A percentile compares a stretch with the other conserved stretches of the same genome.
Conservation (phyloP, 1,140 invertebrate genomes). For the Trichonephila clavipes region DNA sequence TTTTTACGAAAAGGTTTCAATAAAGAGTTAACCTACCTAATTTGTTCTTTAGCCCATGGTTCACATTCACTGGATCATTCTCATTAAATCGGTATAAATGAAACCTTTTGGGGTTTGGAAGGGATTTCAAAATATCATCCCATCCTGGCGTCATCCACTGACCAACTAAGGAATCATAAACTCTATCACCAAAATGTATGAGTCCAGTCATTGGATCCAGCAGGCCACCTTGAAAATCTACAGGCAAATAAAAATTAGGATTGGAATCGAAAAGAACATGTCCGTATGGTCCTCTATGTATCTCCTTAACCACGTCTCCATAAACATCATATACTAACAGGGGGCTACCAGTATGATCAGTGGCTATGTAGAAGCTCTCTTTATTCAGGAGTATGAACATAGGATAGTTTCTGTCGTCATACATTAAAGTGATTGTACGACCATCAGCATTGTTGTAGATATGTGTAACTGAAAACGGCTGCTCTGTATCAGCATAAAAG, state of each 20-base stretch:
- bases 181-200: constrained; percentile 89
- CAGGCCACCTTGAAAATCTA: constrained; percentile 94
- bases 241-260: constrained; percentile 93
- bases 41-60: constrained; percentile 77
- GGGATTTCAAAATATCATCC: constrained; percentile 89
- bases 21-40: constrained; percentile 62
- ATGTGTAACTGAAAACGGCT: constrained; percentile 90
- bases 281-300: constrained; percentile 94
- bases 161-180: constrained; percentile 95
- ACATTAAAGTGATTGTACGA: constrained; percentile 91
- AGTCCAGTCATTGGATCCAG: constrained; percentile 92
- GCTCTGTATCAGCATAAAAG: constrained; percentile 94
- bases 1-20: background rate
- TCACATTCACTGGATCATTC: constrained; percentile 94
- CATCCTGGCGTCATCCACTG: constrained; percentile 97
- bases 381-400: constrained; percentile 84
- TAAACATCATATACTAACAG: constrained; percentile 93
- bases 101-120: constrained; percentile 91
- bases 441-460: constrained; percentile 93
- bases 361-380: constrained; percentile 90
- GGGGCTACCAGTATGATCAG: constrained; percentile 95
- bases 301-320: constrained; percentile 94
- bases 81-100: constrained; percentile 95
- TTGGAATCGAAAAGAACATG: constrained; percentile 93
- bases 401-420: constrained; percentile 91